phyloP scores from a whole-genome alignment of 2,113 vertebrate species.

The Myrmecobius fasciatus region DNA sequence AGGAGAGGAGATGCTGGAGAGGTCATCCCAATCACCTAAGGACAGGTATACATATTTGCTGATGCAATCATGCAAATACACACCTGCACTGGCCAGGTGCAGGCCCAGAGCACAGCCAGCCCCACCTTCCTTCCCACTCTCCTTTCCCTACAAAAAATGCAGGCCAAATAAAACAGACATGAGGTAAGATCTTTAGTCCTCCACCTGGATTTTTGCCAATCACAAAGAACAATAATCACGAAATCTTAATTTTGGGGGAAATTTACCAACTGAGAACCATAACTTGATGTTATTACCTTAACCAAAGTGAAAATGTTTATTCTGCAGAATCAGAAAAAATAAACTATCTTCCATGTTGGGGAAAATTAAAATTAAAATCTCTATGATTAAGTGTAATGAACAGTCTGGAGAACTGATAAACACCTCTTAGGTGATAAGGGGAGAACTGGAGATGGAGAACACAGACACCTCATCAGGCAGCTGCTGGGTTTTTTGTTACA shows the following conservation, averaged over 20 bases:
- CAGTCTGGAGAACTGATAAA: background rate
- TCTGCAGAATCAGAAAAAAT: constrained; percentile 5
- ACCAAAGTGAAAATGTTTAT: constrained; percentile 22
- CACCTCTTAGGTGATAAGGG: background rate
- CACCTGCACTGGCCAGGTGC: constrained; percentile 30
- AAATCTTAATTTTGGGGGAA: constrained; percentile 14
- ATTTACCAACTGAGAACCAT: constrained; percentile 2
- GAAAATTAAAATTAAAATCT: background rate
- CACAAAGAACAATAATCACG: background rate
- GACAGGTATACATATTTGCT: constrained; percentile 29
- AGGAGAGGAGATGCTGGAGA: constrained; percentile 17
- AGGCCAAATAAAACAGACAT: constrained; percentile 12
- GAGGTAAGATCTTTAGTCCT: background rate
- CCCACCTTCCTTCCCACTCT: background rate
- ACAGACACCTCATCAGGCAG: background rate
- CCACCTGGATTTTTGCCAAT: background rate
- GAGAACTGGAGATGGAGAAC: background rate
- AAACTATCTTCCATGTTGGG: background rate
- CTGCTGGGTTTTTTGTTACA: background rate
- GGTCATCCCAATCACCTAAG: constrained; percentile 8
- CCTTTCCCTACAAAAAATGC: constrained; percentile 36
- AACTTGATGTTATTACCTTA: background rate
- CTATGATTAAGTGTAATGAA: background rate
- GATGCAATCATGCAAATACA: constrained; percentile 21
- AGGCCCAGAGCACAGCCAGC: background rate